Percentiles rank a stretch among this genome's conserved stretches.
These are phyloP conservation scores for Nesidiocoris tenuis DNA, from an alignment of 2,888 invertebrate genomes.

Conservation along the genomic window DNA sequence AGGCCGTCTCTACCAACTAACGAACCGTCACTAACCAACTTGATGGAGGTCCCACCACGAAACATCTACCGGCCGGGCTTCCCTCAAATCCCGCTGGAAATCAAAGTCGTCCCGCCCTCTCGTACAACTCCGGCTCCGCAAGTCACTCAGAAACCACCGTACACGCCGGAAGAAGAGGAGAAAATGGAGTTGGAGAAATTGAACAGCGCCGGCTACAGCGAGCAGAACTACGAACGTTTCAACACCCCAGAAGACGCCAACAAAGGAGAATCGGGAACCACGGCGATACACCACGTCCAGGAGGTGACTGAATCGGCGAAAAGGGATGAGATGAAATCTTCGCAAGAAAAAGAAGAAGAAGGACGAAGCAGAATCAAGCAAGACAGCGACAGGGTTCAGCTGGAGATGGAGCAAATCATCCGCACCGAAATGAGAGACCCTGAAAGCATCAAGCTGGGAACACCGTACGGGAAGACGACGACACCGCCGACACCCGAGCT, in stretches of 20 bases:
- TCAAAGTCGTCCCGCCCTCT: conserved; percentile 30
- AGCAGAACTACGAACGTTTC: conserved; percentile 12
- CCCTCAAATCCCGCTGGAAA: conserved; percentile 16
- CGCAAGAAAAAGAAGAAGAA: conserved; percentile 5
- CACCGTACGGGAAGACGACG: background rate
- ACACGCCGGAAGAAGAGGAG: conserved; percentile 12
- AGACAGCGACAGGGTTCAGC: conserved; percentile 31
- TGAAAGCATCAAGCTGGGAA: conserved; percentile 13
- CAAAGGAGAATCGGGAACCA: background rate
- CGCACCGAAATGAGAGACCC: conserved; percentile 38
- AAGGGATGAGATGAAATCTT: background rate
- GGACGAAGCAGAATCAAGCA: conserved; percentile 22
- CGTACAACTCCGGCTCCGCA: conserved; percentile 11
- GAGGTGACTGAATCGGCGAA: background rate
- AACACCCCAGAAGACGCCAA: conserved; percentile 1
- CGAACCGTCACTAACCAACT: background rate
- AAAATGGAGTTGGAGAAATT: background rate
- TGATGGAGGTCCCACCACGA: conserved; percentile 25
- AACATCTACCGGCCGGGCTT: conserved; percentile 9
- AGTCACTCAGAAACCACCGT: conserved; percentile 18
- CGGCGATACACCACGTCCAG: background rate
- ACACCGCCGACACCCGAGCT: background rate
- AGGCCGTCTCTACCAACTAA: conserved; percentile 5
- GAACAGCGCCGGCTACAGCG: conserved; percentile 8
- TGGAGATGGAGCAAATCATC: conserved; percentile 40